Base-by-base conservation (phyloP, 2,113 vertebrate species). In the Cryptomyrus ogoouensis region DNA sequence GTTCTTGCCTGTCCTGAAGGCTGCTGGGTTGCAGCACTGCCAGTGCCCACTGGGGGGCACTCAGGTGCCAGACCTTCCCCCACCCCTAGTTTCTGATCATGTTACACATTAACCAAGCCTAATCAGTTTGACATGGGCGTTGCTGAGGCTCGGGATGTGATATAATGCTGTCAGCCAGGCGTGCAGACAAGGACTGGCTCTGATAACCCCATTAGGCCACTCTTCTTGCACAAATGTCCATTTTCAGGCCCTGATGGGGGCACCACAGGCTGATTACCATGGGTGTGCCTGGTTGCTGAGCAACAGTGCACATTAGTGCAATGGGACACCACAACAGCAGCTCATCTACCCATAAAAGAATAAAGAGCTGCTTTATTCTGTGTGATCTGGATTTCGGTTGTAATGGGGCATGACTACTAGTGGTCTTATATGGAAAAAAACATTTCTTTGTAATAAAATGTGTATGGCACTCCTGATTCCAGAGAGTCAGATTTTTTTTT, bases 171-270 rank as follows among this genome's bases (percentile, higher is more conserved):
- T 80, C 58, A 77, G 91, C 90, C 86, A 19, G 74, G 91, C 91
- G 88, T 91, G 91, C 92, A 83, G 88, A 88, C 90, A 77, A 88
- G 88, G 90, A 80, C 49, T 27, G 49, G 56, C 35, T 66, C 35
- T 89, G 89, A 91, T 92, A 94, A 91, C 80, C 86, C 88, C 91
- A 93, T 93, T 91, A 91, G 93, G 93, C 90, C 93, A 94, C 94
- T 92, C 86, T 93, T 90, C 88, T 80, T 84, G 49, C 83, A 90
- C 93, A 93, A 94, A 92, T 93, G 91, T 94, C 93, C 92, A 93
- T 92, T 94, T 94, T 93, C 90, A 80, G 87, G 80, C 93, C 92
- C 84, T 92, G 92, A 85, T 66, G 88, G 91, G 84, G 87, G 90
- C 77, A 92, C 91, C 91, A 91, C 90, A 91, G 90, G 92, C 87